Conservation (phyloP, 1,140 invertebrate species). For the Cotesia vestalis region DNA sequence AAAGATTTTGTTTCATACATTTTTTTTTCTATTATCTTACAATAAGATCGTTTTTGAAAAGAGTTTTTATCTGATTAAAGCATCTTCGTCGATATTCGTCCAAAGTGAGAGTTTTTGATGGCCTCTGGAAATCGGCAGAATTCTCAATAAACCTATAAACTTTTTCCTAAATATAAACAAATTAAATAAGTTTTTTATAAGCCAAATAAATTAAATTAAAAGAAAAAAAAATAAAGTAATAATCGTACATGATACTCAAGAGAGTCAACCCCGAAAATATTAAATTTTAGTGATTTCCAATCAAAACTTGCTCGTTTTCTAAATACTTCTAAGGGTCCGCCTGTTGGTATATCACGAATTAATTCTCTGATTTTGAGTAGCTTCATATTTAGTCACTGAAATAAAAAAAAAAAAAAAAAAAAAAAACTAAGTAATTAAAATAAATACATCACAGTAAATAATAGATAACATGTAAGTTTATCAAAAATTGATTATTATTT, state of each 20-base stretch:
- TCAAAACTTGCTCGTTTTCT: conserved; percentile 81
- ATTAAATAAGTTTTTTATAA: conserved; percentile 35
- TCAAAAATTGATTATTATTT: too few relatives aligned
- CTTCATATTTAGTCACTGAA: conserved; percentile 17
- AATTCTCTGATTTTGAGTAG: conserved; percentile 42
- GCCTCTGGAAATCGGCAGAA: conserved; percentile 80
- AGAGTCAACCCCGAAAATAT: conserved; percentile 72
- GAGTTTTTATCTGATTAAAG: conserved; percentile 68
- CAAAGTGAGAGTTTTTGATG: conserved; percentile 67
- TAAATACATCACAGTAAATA: too few relatives aligned
- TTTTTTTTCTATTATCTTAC: conserved; percentile 57
- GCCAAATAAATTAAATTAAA: conserved; percentile 6
- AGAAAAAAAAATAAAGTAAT: background rate
- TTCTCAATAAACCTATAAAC: conserved; percentile 82
- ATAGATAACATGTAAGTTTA: too few relatives aligned
- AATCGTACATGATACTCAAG: conserved; percentile 69
- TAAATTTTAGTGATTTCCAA: conserved; percentile 82
- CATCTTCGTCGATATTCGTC: conserved; percentile 77
- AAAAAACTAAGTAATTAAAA: too few relatives aligned
- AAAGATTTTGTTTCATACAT: background rate
- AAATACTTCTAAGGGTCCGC: conserved; percentile 76
- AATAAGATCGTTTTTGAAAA: conserved; percentile 63
- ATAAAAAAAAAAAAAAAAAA: background rate
- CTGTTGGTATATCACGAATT: conserved; percentile 71
- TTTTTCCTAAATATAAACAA: conserved; percentile 72